Evolutionary conservation across 2,888 invertebrate genomes (phyloP), one percentile per base, ranked within the genome.

Genomic region (Strigamia maritima): DNA sequence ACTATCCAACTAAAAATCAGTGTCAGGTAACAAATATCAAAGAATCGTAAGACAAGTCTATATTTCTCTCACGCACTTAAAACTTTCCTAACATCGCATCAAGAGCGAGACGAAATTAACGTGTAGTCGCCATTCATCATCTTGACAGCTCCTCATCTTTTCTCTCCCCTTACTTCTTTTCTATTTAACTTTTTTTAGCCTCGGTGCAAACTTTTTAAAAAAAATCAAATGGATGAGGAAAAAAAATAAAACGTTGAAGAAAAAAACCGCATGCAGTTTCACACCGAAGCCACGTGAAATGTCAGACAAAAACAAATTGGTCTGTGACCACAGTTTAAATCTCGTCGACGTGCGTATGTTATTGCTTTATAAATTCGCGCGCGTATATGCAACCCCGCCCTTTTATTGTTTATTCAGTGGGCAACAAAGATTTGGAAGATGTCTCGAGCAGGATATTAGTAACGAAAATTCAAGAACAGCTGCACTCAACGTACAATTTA

Each of bases 91-190:
- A 70, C 70, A 70, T 70, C 70, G 28, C 70, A 70, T 70, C 70
- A 70, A 70, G 70, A 70, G 70, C 70, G 70, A 70, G 70, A 70
- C 70, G 70, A 70, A 70, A 70, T 70, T 70, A 70, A 70, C 70
- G 70, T 70, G 70, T 70, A 70, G 70, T 70, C 70, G 70, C 70
- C 70, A 70, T 70, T 70, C 70, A 70, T 70, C 70, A 70, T 70
- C 26, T 28, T 70, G 70, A 70, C 70, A 70, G 70, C 70, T 70
- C 70, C 70, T 70, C 70, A 70, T 70, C 70, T 70, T 70, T 70
- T 70, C 70, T 70, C 70, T 54, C 70, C 70, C 70, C 26, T 70
- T 14, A 14, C 26, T 70, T 26, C 26, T 70, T 70, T 70, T 26
- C 26, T 26, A 26, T 70, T 70, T 26, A 26, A 26, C 26, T 70